Conservation (phyloP, 2,113 vertebrate genomes). For the Cervus canadensis region DNA sequence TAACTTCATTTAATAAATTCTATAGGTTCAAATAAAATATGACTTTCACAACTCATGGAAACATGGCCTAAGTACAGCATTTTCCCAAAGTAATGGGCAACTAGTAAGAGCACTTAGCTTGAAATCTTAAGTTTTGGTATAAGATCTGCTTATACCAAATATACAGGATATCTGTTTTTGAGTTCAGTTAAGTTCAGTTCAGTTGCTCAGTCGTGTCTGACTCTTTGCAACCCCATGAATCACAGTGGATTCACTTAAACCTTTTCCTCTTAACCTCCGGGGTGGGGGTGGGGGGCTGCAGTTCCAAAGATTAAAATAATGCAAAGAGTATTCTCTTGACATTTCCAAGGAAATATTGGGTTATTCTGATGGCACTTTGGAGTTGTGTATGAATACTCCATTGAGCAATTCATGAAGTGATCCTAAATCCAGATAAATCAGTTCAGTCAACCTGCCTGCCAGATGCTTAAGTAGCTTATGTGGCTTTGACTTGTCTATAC, state of each 20-base stretch:
- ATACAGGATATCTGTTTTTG: not conserved
- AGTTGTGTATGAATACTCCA: not conserved
- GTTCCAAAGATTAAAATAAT: not conserved
- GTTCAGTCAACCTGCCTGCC: not conserved
- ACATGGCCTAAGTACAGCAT: not conserved
- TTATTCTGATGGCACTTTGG: not conserved
- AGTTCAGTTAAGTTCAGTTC: not conserved
- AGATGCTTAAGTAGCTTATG: not conserved
- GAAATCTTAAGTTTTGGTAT: not conserved
- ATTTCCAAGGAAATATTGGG: not conserved
- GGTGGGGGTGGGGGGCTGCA: not conserved
- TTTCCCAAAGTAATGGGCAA: not conserved
- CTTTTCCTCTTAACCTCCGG: not conserved
- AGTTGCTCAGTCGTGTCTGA: no score
- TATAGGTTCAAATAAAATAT: not conserved
- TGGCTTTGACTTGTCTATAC: not conserved
- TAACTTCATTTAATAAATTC: not conserved
- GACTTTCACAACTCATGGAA: not conserved
- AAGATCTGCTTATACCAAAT: not conserved
- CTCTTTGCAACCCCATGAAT: no score
- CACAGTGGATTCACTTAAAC: not conserved
- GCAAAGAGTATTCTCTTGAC: not conserved
- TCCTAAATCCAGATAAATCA: conserved; percentile 18
- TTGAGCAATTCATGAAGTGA: not conserved
- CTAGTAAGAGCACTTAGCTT: not conserved